phyloP scores from a whole-genome alignment of 2,888 invertebrate genomes.

The Rosalia funebris region DNA sequence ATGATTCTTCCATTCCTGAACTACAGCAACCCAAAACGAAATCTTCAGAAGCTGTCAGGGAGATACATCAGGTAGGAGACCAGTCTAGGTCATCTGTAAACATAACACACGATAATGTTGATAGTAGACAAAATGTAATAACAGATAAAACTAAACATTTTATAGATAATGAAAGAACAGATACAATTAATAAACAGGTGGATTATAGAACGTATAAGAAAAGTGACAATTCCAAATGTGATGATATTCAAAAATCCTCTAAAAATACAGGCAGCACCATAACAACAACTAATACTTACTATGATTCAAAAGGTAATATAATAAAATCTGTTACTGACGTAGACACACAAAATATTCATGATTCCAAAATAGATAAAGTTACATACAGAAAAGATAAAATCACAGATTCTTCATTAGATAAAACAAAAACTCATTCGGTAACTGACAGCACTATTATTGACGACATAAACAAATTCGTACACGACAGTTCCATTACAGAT shows the following conservation, averaged over 20 bases:
- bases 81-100: slow-evolving; percentile 51
- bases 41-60: slow-evolving; percentile 64
- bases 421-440: slow-evolving; percentile 28
- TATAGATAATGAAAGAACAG: slow-evolving; percentile 41
- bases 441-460: slow-evolving; percentile 23
- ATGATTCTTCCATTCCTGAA: slow-evolving; percentile 69
- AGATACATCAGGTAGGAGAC: slow-evolving; percentile 61
- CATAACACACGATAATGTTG: slow-evolving; percentile 42
- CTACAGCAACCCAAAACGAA: slow-evolving; percentile 59
- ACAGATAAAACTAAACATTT: slow-evolving; percentile 42
- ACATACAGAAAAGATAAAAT: slow-evolving; percentile 1
- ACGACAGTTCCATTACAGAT: slow-evolving; percentile 6
- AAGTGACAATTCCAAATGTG: slow-evolving; percentile 10
- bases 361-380: slow-evolving; percentile 12
- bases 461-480: slow-evolving; percentile 16
- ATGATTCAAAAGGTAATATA: slow-evolving; percentile 61
- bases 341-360: slow-evolving; percentile 47
- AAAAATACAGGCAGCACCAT: slow-evolving; percentile 40
- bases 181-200: slow-evolving; percentile 30
- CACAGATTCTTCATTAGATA: slow-evolving; percentile 12
- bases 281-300: slow-evolving; percentile 60
- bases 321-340: slow-evolving; percentile 57
- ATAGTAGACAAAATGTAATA: slow-evolving; percentile 33
- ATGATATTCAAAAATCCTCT: slow-evolving; percentile 28
- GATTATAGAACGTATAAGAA: slow-evolving; percentile 2